A percentile compares a stretch with the other conserved stretches of the same genome.
Conservation (phyloP, 2,888 invertebrate species). For the Tigriopus californicus region DNA sequence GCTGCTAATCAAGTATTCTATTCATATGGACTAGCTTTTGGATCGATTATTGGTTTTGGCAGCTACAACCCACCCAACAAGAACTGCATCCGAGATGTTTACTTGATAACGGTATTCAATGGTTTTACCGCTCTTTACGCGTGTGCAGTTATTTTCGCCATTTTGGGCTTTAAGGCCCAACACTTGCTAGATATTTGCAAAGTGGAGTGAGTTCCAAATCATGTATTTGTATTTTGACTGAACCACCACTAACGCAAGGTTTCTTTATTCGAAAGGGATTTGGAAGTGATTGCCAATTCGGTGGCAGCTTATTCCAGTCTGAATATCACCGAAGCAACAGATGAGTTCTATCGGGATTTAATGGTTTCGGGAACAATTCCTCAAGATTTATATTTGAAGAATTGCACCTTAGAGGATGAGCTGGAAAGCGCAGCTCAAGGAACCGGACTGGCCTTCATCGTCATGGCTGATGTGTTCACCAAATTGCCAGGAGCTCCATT, state of each 20-base stretch:
- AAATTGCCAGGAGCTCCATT: conserved; percentile 82
- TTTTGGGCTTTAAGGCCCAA: conserved; percentile 87
- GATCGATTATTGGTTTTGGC: conserved; percentile 83
- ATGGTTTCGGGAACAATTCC: background rate
- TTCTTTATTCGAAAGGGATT: too few species aligned
- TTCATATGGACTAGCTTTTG: conserved; percentile 83
- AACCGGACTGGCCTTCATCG: conserved; percentile 84
- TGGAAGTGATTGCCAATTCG: too few species aligned
- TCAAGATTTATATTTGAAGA: conserved; percentile 29
- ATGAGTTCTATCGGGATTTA: background rate
- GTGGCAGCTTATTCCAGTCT: too few species aligned
- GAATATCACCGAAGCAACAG: background rate
- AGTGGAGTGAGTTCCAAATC: too few species aligned
- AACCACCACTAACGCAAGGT: too few species aligned
- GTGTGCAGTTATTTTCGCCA: conserved; percentile 81
- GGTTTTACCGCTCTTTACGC: conserved; percentile 86
- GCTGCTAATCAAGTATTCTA: conserved; percentile 95
- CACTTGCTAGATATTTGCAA: conserved; percentile 65
- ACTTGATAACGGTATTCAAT: conserved; percentile 76
- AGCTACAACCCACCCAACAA: conserved; percentile 87
- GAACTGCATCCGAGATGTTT: conserved; percentile 78
- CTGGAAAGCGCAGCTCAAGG: conserved; percentile 82
- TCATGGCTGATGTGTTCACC: conserved; percentile 34
- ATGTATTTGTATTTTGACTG: too few species aligned
- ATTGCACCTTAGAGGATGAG: conserved; percentile 51